Base-by-base conservation (phyloP, 2,113 vertebrate genomes). In the Gymnocephalus cernua region DNA sequence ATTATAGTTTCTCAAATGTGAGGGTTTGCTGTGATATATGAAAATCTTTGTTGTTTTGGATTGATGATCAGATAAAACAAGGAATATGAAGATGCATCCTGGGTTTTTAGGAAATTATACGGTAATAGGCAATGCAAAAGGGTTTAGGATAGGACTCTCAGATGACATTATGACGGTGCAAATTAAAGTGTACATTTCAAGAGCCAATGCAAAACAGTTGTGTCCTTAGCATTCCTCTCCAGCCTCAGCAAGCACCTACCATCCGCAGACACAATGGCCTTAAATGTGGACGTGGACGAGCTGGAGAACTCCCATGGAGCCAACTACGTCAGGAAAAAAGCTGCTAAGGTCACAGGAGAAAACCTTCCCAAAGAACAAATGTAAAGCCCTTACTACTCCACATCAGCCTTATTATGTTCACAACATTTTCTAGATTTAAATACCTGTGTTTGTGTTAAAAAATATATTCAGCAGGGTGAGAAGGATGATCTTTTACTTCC, bases 271-370 rank as follows among this genome's bases (percentile, higher is more conserved):
- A 94, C 95, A 27, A 95, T 99, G 98, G 96, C 97, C 59, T 94
- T 99, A 69, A 99, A 99, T 50, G 96, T 99, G 56, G 97, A 99
- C 38, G 96, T 99, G 4, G 98, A 99, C 50, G 98, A 96, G 10
- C 95, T 99, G 90, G 98, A 99, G 94, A 99, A 98, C 92, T 99
- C 98, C n/a, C 96, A 97, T 38, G 98, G 98, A 77, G 98, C 98
- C 74, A 98, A 96, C 0, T 97, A 97, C 0, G 82, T 99, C 92
- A 95, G 97, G 90, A 99, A 99, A 91, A 99, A 99, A 79, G 96
- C 97, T 4, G 96, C 94, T 4, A 99, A 99, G 86, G 95, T 96
- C 15, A 76, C 95, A 0, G 96, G 95, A 79, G 97, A 99, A 73
- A 97, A 74, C 83, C 95, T 95, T 47, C 94, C 96, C 69, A 98